These are phyloP conservation scores for Rhinoderma darwinii DNA, from an alignment of 2,113 vertebrate species.

Conservation along the genomic window DNA sequence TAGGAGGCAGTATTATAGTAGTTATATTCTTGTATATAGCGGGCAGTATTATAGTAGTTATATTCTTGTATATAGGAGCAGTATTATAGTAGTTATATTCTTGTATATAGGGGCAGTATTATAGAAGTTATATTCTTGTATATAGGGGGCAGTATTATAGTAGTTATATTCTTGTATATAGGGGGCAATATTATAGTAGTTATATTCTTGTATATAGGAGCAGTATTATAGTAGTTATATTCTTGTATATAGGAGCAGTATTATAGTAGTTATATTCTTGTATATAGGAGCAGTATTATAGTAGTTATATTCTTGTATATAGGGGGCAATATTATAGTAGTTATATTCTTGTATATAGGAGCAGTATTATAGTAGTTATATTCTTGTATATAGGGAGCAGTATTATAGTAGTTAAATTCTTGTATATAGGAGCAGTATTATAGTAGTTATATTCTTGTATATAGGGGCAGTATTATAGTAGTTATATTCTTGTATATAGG, in stretches of 20 bases:
- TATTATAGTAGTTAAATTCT: no score
- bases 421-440: background rate
- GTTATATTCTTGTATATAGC: no score
- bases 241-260: background rate
- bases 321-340: background rate
- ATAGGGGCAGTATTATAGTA: constrained; percentile 3
- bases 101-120: no score
- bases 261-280: background rate
- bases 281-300: background rate
- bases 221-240: constrained; percentile 20
- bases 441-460: background rate
- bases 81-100: no score
- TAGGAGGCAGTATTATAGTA: no score
- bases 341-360: no score
- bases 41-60: no score
- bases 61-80: no score
- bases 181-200: background rate
- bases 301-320: constrained; percentile 2
- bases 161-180: background rate
- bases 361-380: background rate
- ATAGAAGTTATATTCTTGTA: background rate
- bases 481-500: background rate
- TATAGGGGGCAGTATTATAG: background rate
- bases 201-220: background rate
- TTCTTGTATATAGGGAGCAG: no score